Evolutionary conservation across 1,140 invertebrate genomes (phyloP), one percentile per base, ranked within the genome.

Genomic region (Prorops nasuta): DNA sequence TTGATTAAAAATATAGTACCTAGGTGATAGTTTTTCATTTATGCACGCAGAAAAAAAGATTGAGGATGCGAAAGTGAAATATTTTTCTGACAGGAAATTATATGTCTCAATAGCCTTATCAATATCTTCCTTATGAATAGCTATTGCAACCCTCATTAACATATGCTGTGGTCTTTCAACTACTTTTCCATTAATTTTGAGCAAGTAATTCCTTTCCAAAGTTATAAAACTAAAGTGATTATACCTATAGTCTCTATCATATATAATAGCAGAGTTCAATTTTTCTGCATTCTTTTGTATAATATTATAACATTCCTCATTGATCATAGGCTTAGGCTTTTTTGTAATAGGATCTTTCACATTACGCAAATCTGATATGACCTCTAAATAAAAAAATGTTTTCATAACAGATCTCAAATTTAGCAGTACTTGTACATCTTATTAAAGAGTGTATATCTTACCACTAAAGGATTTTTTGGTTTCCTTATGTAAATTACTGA

Each of bases 221-320:
- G 97, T 99, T 81, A 98, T 99, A 64, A 99, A 99, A 31, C 96
- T 97, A 84, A 99, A 99, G 71, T 97, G 99, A 71, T 96, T 97
- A 73, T 98, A 99, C 46, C 83, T 88, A 68, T 94, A 99, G 79
- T 99, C 98, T 58, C 97, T 83, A 66, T 98, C 94, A 77, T 98
- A 98, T 40, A 98, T 93, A 59, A 99, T 97, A 3, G 93, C 88
- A n/a, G 94, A 95, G 77, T 99, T 95, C 1, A 99, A 71, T 64
- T 80, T 81, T 46, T 96, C 91, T 20, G 92, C 88, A 80, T 99
- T 86, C 19, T 90, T 83, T 78, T 89, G 86, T 2, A 98, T 88
- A 38, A 98, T 86, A 28, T 90, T 81, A 56, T 93, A 86, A 64
- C 91, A 85, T 44, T 84, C 83, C 18, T 95, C 83, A 1, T 91